Base-by-base conservation (phyloP, 2,113 vertebrate genomes). In the Oostethus manadensis region DNA sequence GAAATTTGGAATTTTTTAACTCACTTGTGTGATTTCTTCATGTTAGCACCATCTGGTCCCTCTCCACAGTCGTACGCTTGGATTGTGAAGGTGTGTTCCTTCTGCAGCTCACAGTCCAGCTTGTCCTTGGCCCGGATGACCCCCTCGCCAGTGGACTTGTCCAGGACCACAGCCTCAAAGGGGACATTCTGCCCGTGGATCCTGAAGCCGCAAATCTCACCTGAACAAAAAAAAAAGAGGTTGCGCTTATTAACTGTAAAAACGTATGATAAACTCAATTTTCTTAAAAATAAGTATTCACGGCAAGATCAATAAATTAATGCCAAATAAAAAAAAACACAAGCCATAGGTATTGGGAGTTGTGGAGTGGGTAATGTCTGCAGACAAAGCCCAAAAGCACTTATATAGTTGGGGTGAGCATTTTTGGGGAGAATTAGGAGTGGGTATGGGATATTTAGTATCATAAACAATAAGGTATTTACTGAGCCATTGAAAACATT, bases 131-230 rank as follows among this genome's bases (percentile, higher is more conserved):
- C 92, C 63, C 93, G 92, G 14, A 99, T 94, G 3, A 94, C 80
- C 1, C 94, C 97, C 82, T 99, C 96, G 0, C 97, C 97, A 17
- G 95, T 97, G 88, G 95, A 93, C 68, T 95, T 96, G 84, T 99
- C 95, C 88, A 99, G 92, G 51, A 99, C 93, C 87, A 99, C 92
- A 9, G 94, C 94, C 62, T 99, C 96, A 55, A 99, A 99, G 56
- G 97, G 96, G 56, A 97, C 94, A 64, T 95, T 93, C 50, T 98
- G 95, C 58, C 96, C 96, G 0, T 98, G 95, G 74, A 99, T 95
- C 82, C 95, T 93, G 93, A 99, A 99, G 71, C 95, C 95, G 70
- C 97, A 99, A 71, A 99, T 98, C 90, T 99, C 97, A 88, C 97
- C 97, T 92, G 87, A 79, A 84, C 73, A 77, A 29, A 79, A 71